Evolutionary conservation across 2,797 vertebrate genomes (phyloP).

Genomic region (Neosalanx taihuensis): DNA sequence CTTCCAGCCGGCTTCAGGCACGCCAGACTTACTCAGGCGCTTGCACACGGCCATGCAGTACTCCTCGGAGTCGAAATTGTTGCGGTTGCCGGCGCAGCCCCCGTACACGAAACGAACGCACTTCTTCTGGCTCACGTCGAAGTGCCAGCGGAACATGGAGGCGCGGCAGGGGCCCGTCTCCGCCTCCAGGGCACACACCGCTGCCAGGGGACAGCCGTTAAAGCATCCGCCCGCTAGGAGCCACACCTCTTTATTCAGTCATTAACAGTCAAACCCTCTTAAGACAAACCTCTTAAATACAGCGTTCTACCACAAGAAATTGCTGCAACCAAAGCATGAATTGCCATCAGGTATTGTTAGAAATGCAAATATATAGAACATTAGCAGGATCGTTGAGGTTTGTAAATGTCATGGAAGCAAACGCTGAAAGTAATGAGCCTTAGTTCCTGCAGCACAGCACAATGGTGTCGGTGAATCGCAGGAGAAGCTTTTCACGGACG

Average conservation of each 20-base stretch:
- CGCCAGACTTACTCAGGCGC: slow-evolving; percentile 89
- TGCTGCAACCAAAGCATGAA: not conserved
- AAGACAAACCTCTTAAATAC: not conserved
- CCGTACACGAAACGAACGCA: slow-evolving; percentile 95
- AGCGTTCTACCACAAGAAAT: not conserved
- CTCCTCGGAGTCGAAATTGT: slow-evolving; percentile 99
- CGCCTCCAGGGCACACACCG: slow-evolving; percentile 95
- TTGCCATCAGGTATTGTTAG: not conserved
- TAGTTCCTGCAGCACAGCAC: slow-evolving; percentile 4
- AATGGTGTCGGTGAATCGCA: slow-evolving; percentile 23
- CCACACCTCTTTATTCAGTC: slow-evolving; percentile 36
- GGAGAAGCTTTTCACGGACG: slow-evolving; percentile 30
- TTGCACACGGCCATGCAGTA: slow-evolving; percentile 99
- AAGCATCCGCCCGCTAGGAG: slow-evolving; percentile 55
- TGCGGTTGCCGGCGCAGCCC: slow-evolving; percentile 98
- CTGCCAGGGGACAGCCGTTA: slow-evolving; percentile 76
- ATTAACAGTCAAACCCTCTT: slow-evolving; percentile 1
- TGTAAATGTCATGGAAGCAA: slow-evolving; percentile 1
- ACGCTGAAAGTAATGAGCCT: slow-evolving; percentile 9
- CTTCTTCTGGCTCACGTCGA: slow-evolving; percentile 87
- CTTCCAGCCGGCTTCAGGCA: slow-evolving; percentile 27
- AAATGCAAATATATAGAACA: not conserved
- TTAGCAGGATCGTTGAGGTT: not conserved
- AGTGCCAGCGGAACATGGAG: slow-evolving; percentile 96
- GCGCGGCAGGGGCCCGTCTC: slow-evolving; percentile 94